Percentiles rank a stretch among this genome's conserved stretches.
Conservation (phyloP, 1,140 invertebrate genomes). For the Drosophila aff. region DNA sequence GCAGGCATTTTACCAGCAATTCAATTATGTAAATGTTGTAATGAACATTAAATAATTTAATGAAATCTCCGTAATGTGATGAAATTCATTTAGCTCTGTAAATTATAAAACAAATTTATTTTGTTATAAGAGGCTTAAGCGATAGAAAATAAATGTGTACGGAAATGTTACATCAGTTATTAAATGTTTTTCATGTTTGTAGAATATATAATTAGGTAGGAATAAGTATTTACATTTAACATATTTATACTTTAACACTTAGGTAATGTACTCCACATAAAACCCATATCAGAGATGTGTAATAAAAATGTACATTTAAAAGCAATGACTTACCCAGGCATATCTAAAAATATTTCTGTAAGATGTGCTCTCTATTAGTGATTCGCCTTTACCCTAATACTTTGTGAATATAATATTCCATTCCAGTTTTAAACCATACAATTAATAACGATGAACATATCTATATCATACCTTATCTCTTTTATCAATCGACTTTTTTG, state of each 20-base stretch:
- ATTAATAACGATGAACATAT: background rate
- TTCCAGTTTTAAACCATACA: background rate
- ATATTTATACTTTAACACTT: too few species aligned
- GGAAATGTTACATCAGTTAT: too few species aligned
- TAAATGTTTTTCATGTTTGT: too few species aligned
- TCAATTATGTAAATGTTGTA: constrained; percentile 33
- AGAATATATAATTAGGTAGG: too few species aligned
- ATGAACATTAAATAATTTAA: constrained; percentile 30
- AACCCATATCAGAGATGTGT: too few species aligned
- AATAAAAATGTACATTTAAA: too few species aligned
- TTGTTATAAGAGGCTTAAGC: background rate
- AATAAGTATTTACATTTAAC: too few species aligned
- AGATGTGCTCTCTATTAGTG: background rate
- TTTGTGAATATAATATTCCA: too few species aligned
- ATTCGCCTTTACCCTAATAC: background rate
- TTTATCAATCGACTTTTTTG: constrained; percentile 2
- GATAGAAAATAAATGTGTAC: too few species aligned
- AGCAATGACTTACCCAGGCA: too few species aligned
- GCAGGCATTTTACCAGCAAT: constrained; percentile 25
- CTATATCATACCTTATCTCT: background rate
- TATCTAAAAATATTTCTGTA: background rate
- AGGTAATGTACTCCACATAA: too few species aligned
- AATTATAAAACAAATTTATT: constrained; percentile 4
- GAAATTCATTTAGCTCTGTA: constrained; percentile 16
- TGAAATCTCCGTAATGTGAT: constrained; percentile 23